Evolutionary conservation across 2,797 vertebrate genomes (phyloP), one percentile per base, ranked within the genome.

Genomic region (Phoxinus dragarum): DNA sequence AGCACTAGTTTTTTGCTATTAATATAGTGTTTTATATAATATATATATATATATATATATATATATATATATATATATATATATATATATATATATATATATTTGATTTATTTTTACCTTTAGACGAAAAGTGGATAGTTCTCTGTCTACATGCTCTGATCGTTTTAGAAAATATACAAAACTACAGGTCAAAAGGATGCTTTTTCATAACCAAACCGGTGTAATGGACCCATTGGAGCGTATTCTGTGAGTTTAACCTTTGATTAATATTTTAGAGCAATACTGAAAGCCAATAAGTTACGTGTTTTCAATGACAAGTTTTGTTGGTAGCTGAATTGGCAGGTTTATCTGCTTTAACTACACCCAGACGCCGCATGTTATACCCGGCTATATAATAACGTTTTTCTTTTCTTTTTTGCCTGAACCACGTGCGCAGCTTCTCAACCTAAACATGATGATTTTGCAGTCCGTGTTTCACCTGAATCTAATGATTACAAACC

Each of bases 401-500:
- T 19, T 44, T 19, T 54, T 27, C 36, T 27, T 38, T 6, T 6
- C 1, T 38, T 14, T 69, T 40, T 56, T 34, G 10, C 17, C 11
- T 12, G 16, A 10, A 11, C 2, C 12, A 9, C 27, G 27, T 36
- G n/a, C 7, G 34, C 59, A 23, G 23, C 56, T 56, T 42, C 61
- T 76, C 34, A 56, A 34, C 47, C 93, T 90, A 88, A 44, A 61
- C n/a, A 91, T 96, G 94, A 95, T 95, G 95, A 96, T 34, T 86
- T 34, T 44, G 82, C 88, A 89, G 74, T 86, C 86, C 86, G 84
- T 89, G 86, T 89, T 89, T 89, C 84, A 88, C 77, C 42, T 89
- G 86, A 89, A 16, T 72, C 54, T 31, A 21, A 66, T 89, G 88
- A 89, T 88, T 88, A 83, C 74, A 84, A 47, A 19, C 83, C 40